Percentiles rank a stretch among this genome's conserved stretches.
Evolutionary conservation across 2,888 invertebrate genomes (phyloP).

Genomic region (Siphlonurus alternatus): DNA sequence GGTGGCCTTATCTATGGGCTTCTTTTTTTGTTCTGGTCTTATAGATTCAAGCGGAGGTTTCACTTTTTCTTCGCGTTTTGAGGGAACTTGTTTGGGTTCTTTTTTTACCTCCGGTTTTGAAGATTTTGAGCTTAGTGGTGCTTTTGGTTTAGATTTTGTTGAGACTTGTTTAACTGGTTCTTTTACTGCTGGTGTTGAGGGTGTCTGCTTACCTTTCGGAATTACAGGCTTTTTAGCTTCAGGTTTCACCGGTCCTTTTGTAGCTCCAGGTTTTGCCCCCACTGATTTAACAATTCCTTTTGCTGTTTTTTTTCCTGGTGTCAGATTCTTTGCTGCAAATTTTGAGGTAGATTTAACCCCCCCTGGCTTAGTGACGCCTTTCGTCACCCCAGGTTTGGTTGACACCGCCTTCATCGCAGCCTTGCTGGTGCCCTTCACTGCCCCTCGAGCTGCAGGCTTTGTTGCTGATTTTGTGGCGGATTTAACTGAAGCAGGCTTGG

Average conservation of each 20-base stretch:
- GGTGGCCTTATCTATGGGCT: neutral
- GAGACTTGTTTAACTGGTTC: neutral
- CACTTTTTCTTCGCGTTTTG: neutral
- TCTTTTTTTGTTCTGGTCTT: neutral
- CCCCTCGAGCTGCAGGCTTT: neutral
- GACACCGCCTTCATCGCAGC: neutral
- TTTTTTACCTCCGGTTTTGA: no score
- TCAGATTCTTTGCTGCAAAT: neutral
- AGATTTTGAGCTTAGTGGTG: neutral
- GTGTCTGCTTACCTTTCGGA: neutral
- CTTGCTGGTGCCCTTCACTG: neutral
- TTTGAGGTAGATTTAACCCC: no score
- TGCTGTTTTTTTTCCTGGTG: neutral
- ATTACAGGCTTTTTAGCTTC: neutral
- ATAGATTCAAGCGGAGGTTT: neutral
- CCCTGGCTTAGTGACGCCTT: no score
- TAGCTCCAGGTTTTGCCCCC: no score
- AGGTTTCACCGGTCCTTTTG: no score
- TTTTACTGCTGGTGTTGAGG: neutral
- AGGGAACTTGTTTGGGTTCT: no score
- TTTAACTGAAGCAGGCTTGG: neutral
- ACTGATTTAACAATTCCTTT: neutral
- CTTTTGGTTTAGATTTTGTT: neutral
- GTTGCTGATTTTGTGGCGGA: neutral
- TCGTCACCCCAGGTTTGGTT: neutral